These are phyloP conservation scores for Sesia apiformis DNA, from an alignment of 2,888 invertebrate species.

Conservation along the genomic window DNA sequence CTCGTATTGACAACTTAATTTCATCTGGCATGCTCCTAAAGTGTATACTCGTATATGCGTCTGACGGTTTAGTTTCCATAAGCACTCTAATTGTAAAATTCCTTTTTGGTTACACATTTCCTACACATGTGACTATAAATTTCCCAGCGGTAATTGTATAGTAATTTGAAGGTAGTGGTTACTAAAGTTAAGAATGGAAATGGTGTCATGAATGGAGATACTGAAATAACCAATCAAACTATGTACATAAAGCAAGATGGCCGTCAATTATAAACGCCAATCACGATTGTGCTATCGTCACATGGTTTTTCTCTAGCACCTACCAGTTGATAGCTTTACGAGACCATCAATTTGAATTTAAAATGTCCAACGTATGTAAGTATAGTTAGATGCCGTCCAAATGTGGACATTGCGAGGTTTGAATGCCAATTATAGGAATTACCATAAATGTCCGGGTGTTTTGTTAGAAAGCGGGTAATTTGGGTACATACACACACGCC, in stretches of 20 bases:
- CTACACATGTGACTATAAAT: too few relatives aligned
- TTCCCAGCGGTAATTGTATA: too few relatives aligned
- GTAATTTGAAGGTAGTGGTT: background rate
- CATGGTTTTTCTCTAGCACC: slow-evolving; percentile 56
- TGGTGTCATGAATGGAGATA: background rate
- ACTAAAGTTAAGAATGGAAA: background rate
- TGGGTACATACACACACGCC: slow-evolving; percentile 63
- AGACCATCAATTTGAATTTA: slow-evolving; percentile 70
- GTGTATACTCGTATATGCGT: too few relatives aligned
- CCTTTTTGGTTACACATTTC: too few relatives aligned
- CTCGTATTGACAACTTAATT: too few relatives aligned
- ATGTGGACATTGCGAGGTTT: slow-evolving; percentile 59
- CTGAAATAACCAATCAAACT: slow-evolving; percentile 29
- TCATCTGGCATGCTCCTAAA: too few relatives aligned
- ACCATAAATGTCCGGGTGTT: slow-evolving; percentile 70
- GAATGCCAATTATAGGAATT: slow-evolving; percentile 68
- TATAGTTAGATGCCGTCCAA: slow-evolving; percentile 67
- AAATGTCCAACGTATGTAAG: slow-evolving; percentile 46
- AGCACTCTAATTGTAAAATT: too few relatives aligned
- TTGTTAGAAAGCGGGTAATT: slow-evolving; percentile 74
- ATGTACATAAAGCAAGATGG: slow-evolving; percentile 48
- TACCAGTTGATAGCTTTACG: slow-evolving; percentile 68
- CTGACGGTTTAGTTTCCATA: too few relatives aligned
- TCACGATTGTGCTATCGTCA: slow-evolving; percentile 57
- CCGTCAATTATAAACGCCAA: slow-evolving; percentile 53